Evolutionary conservation across 1,140 invertebrate genomes (phyloP).

Genomic region (Drosophila bipectinata): DNA sequence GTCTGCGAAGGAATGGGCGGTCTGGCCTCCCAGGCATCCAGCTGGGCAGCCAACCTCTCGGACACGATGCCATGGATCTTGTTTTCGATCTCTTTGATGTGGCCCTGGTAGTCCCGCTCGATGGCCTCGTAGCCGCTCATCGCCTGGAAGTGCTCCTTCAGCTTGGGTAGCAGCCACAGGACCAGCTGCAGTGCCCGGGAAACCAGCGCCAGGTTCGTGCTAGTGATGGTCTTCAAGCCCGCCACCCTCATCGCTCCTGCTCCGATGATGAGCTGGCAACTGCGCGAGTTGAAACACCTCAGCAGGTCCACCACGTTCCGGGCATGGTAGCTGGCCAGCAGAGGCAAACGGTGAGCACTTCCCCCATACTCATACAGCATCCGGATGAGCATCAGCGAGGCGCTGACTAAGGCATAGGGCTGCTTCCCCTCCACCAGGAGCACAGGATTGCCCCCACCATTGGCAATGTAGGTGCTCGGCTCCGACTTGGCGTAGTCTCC

Average conservation of each 20-base stretch:
- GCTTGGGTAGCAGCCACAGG: slow-evolving; percentile 89
- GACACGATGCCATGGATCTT: slow-evolving; percentile 96
- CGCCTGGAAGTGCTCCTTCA: slow-evolving; percentile 88
- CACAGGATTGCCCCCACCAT: slow-evolving; percentile 81
- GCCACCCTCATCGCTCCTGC: slow-evolving; percentile 97
- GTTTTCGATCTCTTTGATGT: slow-evolving; percentile 95
- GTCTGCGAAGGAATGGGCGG: slow-evolving; percentile 97
- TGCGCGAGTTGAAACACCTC: slow-evolving; percentile 95
- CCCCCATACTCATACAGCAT: slow-evolving; percentile 96
- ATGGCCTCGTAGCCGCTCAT: slow-evolving; percentile 87
- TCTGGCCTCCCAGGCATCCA: slow-evolving; percentile 95
- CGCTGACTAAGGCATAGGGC: slow-evolving; percentile 93
- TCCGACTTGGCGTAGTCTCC: slow-evolving; percentile 78
- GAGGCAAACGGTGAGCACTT: slow-evolving; percentile 88
- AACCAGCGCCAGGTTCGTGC: slow-evolving; percentile 95
- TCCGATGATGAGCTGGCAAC: slow-evolving; percentile 96
- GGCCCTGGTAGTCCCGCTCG: slow-evolving; percentile 92
- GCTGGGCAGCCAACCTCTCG: slow-evolving; percentile 90
- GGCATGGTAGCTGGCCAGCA: slow-evolving; percentile 88
- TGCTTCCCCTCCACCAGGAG: slow-evolving; percentile 92
- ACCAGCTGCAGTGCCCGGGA: slow-evolving; percentile 94
- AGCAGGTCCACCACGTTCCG: slow-evolving; percentile 94
- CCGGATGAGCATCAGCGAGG: slow-evolving; percentile 93
- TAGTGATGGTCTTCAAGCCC: slow-evolving; percentile 98
- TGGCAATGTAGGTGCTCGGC: slow-evolving; percentile 67